Percentiles rank a stretch among this genome's conserved stretches.
phyloP scores from a whole-genome alignment of 2,797 vertebrate genomes.

The Mastacembelus armatus region DNA sequence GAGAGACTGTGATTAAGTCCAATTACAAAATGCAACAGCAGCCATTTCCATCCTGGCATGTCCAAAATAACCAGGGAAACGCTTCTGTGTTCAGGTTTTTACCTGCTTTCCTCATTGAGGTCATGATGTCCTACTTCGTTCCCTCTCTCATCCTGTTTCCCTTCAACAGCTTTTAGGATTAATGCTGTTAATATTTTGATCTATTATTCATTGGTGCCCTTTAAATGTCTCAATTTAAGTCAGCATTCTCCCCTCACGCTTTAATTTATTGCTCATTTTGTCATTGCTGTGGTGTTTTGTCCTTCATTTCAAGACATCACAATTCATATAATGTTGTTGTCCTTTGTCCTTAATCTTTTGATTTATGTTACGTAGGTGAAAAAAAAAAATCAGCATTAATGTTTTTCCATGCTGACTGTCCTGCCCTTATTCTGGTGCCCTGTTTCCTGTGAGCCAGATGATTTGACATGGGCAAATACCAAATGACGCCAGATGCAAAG shows the following conservation, averaged over 20 bases:
- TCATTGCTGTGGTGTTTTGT: background rate
- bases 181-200: slow-evolving; percentile 58
- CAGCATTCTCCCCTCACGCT: background rate
- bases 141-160: slow-evolving; percentile 9
- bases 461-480: background rate
- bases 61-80: background rate
- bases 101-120: background rate
- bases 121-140: slow-evolving; percentile 6
- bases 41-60: background rate
- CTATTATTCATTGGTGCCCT: slow-evolving; percentile 69
- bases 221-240: slow-evolving; percentile 47
- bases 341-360: background rate
- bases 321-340: background rate
- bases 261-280: slow-evolving; percentile 4
- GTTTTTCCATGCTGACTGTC: background rate
- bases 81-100: slow-evolving; percentile 1
- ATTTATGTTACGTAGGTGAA: background rate
- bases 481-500: background rate
- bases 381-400: background rate
- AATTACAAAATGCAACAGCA: slow-evolving; percentile 4
- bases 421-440: too few relatives aligned
- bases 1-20: background rate
- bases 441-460: slow-evolving; percentile 2
- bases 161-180: slow-evolving; percentile 52
- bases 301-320: background rate